Conservation (phyloP, 92 coral and sea anemone species). For the Isaurus tuberculatus region DNA sequence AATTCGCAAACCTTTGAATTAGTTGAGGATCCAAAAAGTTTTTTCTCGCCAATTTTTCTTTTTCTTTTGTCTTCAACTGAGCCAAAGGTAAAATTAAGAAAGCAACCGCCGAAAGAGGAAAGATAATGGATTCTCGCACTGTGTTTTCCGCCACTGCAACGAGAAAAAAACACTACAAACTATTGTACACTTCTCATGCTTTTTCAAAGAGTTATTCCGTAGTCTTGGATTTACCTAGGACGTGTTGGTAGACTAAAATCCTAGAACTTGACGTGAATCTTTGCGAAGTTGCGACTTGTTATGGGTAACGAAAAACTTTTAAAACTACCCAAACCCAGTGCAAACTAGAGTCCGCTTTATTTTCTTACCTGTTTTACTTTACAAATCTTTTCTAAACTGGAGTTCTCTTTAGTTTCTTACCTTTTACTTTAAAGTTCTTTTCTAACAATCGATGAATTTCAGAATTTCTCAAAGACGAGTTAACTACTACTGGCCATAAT, state of each 20-base stretch:
- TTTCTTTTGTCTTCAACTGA: slow-evolving; percentile 45
- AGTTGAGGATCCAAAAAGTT: slow-evolving; percentile 53
- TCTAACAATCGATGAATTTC: slow-evolving; percentile 74
- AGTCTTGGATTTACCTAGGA: too few species aligned
- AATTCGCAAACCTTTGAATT: slow-evolving; percentile 69
- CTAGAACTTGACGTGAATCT: not conserved
- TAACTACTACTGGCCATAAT: slow-evolving; percentile 86
- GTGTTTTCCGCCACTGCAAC: slow-evolving; percentile 85
- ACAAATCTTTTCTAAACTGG: not conserved
- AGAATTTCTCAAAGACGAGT: slow-evolving; percentile 74
- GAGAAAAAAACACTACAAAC: not conserved
- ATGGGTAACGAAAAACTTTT: too few species aligned
- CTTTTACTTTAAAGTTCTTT: slow-evolving; percentile 80
- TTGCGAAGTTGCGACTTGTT: too few species aligned
- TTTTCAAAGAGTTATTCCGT: not conserved
- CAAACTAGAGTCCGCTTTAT: not conserved
- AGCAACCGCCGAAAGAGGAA: slow-evolving; percentile 96
- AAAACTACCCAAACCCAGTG: not conserved
- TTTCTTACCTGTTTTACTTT: too few species aligned
- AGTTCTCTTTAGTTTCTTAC: slow-evolving; percentile 44
- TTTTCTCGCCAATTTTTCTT: slow-evolving; percentile 31
- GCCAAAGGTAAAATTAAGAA: slow-evolving; percentile 75
- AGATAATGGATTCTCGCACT: slow-evolving; percentile 83
- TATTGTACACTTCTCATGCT: not conserved
- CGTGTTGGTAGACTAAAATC: not conserved